These are phyloP conservation scores for Alaudala cheleensis DNA, from an alignment of 2,113 vertebrate genomes.

Conservation along the genomic window DNA sequence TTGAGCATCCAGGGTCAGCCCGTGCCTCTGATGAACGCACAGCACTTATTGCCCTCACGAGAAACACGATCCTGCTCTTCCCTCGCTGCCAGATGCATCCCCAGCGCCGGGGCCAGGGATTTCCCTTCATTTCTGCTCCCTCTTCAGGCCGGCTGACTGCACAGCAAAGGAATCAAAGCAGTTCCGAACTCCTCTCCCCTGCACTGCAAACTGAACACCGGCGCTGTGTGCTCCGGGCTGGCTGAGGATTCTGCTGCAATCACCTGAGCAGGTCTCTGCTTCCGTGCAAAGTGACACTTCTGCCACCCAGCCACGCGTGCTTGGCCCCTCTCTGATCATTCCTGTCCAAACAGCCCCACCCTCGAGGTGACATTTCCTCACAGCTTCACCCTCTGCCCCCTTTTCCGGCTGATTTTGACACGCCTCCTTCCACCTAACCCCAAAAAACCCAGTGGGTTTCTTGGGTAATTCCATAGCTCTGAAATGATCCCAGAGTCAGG, in stretches of 20 bases:
- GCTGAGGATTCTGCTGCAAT: background rate
- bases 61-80: background rate
- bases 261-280: background rate
- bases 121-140: slow-evolving; percentile 36
- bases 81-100: background rate
- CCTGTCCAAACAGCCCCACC: background rate
- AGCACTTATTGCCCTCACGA: background rate
- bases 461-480: background rate
- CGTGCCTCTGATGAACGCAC: background rate
- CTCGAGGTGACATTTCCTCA: fast-evolving
- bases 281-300: fast-evolving
- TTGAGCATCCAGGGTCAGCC: slow-evolving; percentile 1
- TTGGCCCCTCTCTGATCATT: background rate
- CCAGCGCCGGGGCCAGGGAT: background rate
- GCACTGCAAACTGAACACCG: fast-evolving
- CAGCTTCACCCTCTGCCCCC: fast-evolving
- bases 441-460: background rate
- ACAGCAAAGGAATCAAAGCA: background rate
- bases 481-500: background rate
- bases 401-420: background rate
- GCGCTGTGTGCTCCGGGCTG: fast-evolving
- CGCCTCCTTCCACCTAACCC: background rate
- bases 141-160: slow-evolving; percentile 35
- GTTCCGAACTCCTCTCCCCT: fast-evolving
- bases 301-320: background rate